These are phyloP conservation scores for Heliconius eleuchia DNA, from an alignment of 1,140 invertebrate species.

Conservation along the genomic window DNA sequence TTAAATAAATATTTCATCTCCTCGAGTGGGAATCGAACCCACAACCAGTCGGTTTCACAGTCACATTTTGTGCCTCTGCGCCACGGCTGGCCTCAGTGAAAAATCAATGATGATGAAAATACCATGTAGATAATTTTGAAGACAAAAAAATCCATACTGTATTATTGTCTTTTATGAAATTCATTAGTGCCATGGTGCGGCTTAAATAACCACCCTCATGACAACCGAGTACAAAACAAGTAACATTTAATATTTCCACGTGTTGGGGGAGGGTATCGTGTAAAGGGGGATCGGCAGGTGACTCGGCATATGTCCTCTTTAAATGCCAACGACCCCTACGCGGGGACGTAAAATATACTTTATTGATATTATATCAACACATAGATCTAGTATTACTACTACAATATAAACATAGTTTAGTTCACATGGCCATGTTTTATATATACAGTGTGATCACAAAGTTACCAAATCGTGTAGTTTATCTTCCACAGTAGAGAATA, in stretches of 20 bases:
- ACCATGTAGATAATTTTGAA: neutral
- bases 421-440: neutral
- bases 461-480: neutral
- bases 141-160: neutral
- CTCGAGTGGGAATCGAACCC: too few species aligned
- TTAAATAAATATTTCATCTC: too few species aligned
- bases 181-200: constrained; percentile 28
- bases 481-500: too few species aligned
- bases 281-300: constrained; percentile 57
- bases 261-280: constrained; percentile 50
- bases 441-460: neutral
- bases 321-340: constrained; percentile 58
- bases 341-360: constrained; percentile 52
- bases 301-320: constrained; percentile 59
- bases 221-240: constrained; percentile 48
- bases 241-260: constrained; percentile 60
- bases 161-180: constrained; percentile 25
- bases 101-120: too few species aligned
- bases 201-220: constrained; percentile 37
- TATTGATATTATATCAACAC: constrained; percentile 52
- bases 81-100: too few species aligned
- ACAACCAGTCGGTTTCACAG: too few species aligned
- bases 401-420: neutral
- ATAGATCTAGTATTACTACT: constrained; percentile 19
- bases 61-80: too few species aligned